Base-by-base conservation (phyloP, 2,888 invertebrate genomes). In the Drosophila dives region DNA sequence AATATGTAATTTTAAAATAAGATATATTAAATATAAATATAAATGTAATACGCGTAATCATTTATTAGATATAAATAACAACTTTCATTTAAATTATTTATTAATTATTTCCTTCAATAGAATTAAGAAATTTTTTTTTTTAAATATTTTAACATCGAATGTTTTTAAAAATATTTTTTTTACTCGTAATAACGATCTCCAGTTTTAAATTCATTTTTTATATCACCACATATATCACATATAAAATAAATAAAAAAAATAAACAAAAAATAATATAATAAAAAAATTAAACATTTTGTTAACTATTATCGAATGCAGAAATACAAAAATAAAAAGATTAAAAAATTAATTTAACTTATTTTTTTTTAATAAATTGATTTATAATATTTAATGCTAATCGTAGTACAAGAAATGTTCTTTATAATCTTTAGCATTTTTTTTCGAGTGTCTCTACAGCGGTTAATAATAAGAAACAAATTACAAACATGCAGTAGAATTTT, bases 381-480 rank as follows among this genome's bases (percentile, higher is more conserved):
- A 8, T 15, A 15, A 23, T n/a, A 42, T 42, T 20, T 6, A 11
- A 42, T 11, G 0, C 0, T 42, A 11, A n/a, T 1, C n/a, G 11
- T 11, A 1, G 42, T 42, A 11, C 0, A 15, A 23, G 23, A 23
- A 48, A 48, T 23, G 1, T 48, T 48, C 4, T 8, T 23, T 15
- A 1, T 0, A 45, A 23, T 7, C 1, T 12, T 15, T 0, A 15
- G n/a, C 40, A 45, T 3, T 23, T 48, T 55, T 38, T 6, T 23
- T 55, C 12, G 45, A 55, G 55, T 55, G 32, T 20, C n/a, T 23
- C 20, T 49, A 33, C 53, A 59, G 23, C 38, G 50, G n/a, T 67
- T 67, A 77, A 64, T 67, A 77, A 64, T 77, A 60, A 29, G 29
- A 29, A 72, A 79, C 77, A 77, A 77, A 77, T 80, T 77, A 80